phyloP scores from a whole-genome alignment of 2,888 invertebrate species.

The Zhuqinia jingwanae region DNA sequence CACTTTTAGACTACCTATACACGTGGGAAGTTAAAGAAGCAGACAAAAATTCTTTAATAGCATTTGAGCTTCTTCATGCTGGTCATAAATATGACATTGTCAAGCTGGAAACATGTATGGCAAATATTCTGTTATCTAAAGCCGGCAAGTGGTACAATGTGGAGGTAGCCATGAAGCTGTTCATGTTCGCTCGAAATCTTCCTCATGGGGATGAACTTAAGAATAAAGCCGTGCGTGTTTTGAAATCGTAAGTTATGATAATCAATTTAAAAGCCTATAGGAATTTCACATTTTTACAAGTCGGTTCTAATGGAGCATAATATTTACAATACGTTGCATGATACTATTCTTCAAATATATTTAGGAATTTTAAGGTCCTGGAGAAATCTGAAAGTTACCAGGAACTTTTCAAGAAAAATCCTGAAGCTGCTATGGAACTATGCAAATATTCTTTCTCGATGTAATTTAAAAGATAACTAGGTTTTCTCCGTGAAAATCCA shows the following conservation, averaged over 20 bases:
- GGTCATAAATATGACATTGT: constrained; percentile 23
- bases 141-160: neutral
- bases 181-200: neutral
- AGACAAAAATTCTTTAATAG: neutral
- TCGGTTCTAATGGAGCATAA: neutral
- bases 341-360: neutral
- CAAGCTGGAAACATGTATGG: neutral
- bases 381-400: neutral
- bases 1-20: constrained; percentile 5
- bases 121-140: neutral
- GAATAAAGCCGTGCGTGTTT: constrained; percentile 2
- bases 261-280: constrained; percentile 8
- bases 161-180: neutral
- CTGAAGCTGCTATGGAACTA: constrained; percentile 24
- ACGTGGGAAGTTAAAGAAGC: neutral
- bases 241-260: constrained; percentile 14
- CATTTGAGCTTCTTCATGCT: neutral
- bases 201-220: neutral
- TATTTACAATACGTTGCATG: too few species aligned
- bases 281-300: too few species aligned
- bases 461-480: too few species aligned
- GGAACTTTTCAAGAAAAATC: neutral
- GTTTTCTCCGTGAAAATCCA: too few species aligned
- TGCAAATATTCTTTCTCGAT: constrained; percentile 17
- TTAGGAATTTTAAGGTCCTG: neutral